Evolutionary conservation across 2,113 vertebrate species (phyloP).

Genomic region (Ursus arctos): DNA sequence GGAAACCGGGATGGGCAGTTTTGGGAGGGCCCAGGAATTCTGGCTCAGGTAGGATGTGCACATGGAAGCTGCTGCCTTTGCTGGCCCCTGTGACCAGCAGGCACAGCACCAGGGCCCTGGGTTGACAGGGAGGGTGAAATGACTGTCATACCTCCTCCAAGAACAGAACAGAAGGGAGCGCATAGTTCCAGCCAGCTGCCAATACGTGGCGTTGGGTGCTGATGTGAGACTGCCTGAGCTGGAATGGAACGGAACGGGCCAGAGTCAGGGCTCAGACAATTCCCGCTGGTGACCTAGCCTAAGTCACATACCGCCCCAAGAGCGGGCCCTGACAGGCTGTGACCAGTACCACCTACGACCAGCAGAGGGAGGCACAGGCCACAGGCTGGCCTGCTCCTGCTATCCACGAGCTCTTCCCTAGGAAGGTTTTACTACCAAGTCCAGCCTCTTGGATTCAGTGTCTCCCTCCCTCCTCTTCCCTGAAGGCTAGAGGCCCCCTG

Average conservation of each 20-base stretch:
- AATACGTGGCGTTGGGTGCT: accelerated
- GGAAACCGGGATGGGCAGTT: neutral
- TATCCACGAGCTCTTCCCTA: neutral
- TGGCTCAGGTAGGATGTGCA: neutral
- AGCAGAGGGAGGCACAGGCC: conserved; percentile 74
- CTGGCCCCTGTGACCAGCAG: neutral
- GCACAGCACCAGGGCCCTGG: neutral
- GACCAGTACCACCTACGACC: neutral
- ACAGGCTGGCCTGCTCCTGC: neutral
- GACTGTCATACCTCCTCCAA: neutral
- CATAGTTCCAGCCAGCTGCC: neutral
- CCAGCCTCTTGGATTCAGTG: neutral
- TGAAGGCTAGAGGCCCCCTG: no score
- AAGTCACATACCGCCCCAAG: accelerated
- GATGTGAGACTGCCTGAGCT: neutral
- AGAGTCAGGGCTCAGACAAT: no score
- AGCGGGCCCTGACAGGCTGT: accelerated
- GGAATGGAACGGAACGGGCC: neutral
- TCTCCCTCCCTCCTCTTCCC: neutral
- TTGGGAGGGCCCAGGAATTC: neutral
- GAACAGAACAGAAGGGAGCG: neutral
- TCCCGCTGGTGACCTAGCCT: no score
- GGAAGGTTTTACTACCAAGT: neutral
- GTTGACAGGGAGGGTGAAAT: neutral
- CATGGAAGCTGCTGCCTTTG: neutral